phyloP scores from a whole-genome alignment of 35 echinoderm and acorn worm species.

The Ophioderma brevispina region DNA sequence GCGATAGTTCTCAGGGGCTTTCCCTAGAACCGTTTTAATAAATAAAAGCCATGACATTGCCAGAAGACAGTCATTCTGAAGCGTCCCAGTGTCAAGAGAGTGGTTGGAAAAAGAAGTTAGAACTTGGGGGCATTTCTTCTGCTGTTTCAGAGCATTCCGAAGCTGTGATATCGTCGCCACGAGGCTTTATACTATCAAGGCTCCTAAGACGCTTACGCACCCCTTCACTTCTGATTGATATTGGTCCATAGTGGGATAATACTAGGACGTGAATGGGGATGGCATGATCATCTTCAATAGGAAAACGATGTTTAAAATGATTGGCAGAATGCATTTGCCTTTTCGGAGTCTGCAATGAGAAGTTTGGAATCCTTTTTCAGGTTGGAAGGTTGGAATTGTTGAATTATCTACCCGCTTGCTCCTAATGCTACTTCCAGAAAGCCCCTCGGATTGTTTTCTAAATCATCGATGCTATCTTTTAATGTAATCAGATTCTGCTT shows the following conservation, averaged over 20 bases:
- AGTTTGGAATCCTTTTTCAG: not conserved
- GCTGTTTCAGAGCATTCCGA: not conserved
- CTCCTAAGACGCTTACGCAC: not conserved
- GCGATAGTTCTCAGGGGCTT: not conserved
- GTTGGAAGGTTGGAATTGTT: not conserved
- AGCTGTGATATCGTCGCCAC: constrained; percentile 17
- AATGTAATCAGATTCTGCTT: not conserved
- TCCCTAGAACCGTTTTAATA: not conserved
- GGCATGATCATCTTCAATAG: not conserved
- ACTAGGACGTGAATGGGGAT: not conserved
- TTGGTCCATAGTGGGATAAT: constrained; percentile 11
- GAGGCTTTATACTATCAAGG: not conserved
- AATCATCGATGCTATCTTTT: constrained; percentile 1
- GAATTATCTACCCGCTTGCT: not conserved
- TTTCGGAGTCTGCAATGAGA: not conserved
- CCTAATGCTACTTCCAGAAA: not conserved
- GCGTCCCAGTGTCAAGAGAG: not conserved
- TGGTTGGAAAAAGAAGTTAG: not conserved
- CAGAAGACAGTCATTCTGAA: not conserved
- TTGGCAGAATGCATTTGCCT: constrained; percentile 4
- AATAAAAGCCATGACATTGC: not conserved
- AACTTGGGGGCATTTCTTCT: not conserved
- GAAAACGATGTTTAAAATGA: constrained; percentile 33
- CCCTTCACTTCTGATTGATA: constrained; percentile 22
- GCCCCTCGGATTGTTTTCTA: constrained; percentile 9